phyloP scores from a whole-genome alignment of 2,888 invertebrate species.

The Mylabris sibirica region DNA sequence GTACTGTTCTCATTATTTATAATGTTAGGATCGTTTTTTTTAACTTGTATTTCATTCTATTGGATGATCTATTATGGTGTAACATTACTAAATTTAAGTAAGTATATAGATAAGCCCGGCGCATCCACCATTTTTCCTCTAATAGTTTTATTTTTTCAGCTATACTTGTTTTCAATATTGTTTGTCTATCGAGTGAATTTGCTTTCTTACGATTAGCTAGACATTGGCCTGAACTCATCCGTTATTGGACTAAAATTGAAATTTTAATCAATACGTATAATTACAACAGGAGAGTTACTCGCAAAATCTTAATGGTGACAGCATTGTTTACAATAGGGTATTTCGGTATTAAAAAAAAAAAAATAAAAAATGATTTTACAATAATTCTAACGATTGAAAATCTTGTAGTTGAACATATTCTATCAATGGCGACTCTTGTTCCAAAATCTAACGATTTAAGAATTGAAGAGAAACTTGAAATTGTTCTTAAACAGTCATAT shows the following conservation, averaged over 20 bases:
- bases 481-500: constrained; percentile 46
- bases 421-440: constrained; percentile 24
- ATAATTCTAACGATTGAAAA: neutral
- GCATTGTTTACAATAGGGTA: constrained; percentile 12
- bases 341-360: constrained; percentile 15
- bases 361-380: neutral
- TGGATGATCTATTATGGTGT: neutral
- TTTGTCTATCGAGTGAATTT: constrained; percentile 63
- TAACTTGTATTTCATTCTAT: constrained; percentile 13
- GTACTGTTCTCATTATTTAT: constrained; percentile 16
- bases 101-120: constrained; percentile 14
- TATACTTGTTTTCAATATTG: constrained; percentile 65
- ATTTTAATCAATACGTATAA: constrained; percentile 33
- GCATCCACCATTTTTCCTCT: constrained; percentile 15
- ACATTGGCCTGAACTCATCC: constrained; percentile 60
- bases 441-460: neutral
- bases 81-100: constrained; percentile 20
- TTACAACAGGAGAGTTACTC: neutral
- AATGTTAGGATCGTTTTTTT: constrained; percentile 16
- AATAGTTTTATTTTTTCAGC: constrained; percentile 46
- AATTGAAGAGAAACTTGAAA: neutral
- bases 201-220: constrained; percentile 63
- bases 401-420: constrained; percentile 39
- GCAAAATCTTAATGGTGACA: constrained; percentile 17
- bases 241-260: constrained; percentile 37